Percentiles rank a stretch among this genome's conserved stretches.
These are phyloP conservation scores for Rhinogobius similis DNA, from an alignment of 2,113 vertebrate species.

Conservation along the genomic window DNA sequence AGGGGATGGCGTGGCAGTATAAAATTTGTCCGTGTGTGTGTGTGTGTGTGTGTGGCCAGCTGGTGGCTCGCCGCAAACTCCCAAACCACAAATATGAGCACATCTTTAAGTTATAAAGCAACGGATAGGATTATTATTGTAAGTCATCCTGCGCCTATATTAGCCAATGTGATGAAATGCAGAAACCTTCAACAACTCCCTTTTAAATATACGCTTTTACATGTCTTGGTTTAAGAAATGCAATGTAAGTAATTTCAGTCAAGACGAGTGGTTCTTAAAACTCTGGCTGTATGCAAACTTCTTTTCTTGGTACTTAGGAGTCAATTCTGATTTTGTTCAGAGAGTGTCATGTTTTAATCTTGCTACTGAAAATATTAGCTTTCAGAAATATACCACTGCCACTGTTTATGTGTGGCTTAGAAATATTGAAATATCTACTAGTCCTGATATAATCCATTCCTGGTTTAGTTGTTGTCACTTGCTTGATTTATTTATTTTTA, in stretches of 20 bases:
- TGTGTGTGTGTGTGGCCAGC: constrained; percentile 57
- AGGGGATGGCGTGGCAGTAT: constrained; percentile 56
- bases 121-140: constrained; percentile 45
- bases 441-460: background rate
- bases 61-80: constrained; percentile 59
- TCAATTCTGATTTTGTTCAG: background rate
- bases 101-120: constrained; percentile 65
- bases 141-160: constrained; percentile 44
- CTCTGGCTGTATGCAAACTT: constrained; percentile 1
- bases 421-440: background rate
- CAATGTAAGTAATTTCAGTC: constrained; percentile 30
- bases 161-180: constrained; percentile 48
- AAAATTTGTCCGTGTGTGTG: constrained; percentile 60
- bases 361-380: background rate
- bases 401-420: background rate
- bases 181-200: constrained; percentile 28
- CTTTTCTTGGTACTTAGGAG: background rate
- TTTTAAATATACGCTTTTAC: constrained; percentile 44
- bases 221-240: constrained; percentile 46
- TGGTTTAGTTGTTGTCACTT: background rate
- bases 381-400: background rate
- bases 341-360: background rate
- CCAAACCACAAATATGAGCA: constrained; percentile 57
- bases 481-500: background rate
- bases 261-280: background rate